A percentile compares a stretch with the other conserved stretches of the same genome.
Conservation (phyloP, 2,113 vertebrate species). For the Hymenochirus boettgeri region DNA sequence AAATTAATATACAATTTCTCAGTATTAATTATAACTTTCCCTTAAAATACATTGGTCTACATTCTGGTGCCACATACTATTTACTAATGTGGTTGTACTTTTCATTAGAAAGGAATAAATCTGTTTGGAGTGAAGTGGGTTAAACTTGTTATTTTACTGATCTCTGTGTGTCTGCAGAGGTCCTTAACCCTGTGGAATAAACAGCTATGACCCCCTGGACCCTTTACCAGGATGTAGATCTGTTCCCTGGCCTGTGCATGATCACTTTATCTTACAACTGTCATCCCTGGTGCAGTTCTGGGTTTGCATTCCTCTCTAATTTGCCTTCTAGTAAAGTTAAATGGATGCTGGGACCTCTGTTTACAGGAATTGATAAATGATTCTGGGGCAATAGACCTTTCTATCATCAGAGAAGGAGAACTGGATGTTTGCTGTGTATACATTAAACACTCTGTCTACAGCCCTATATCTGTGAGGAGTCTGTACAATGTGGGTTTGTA, state of each 20-base stretch:
- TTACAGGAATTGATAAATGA: no score
- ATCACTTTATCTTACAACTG: conserved; percentile 29
- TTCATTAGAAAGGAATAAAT: not conserved
- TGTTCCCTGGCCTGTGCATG: conserved; percentile 22
- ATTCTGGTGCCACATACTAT: no score
- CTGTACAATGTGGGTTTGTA: no score
- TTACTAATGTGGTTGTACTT: no score
- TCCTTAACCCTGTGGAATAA: conserved; percentile 18
- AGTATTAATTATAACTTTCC: not conserved
- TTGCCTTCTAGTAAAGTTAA: no score
- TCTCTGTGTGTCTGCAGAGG: not conserved
- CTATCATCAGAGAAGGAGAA: no score
- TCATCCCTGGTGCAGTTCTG: not conserved
- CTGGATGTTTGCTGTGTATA: no score
- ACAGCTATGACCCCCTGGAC: conserved; percentile 9
- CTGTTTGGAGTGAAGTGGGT: not conserved
- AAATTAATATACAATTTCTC: not conserved
- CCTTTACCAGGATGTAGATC: not conserved
- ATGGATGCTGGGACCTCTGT: no score
- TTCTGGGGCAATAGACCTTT: no score
- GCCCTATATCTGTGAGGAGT: no score
- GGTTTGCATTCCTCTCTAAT: not conserved
- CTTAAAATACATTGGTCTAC: not conserved
- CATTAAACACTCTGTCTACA: no score
- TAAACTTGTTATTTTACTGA: not conserved